These are phyloP conservation scores for Emydura subglobosa DNA, from an alignment of 2,113 vertebrate species.

Conservation along the genomic window DNA sequence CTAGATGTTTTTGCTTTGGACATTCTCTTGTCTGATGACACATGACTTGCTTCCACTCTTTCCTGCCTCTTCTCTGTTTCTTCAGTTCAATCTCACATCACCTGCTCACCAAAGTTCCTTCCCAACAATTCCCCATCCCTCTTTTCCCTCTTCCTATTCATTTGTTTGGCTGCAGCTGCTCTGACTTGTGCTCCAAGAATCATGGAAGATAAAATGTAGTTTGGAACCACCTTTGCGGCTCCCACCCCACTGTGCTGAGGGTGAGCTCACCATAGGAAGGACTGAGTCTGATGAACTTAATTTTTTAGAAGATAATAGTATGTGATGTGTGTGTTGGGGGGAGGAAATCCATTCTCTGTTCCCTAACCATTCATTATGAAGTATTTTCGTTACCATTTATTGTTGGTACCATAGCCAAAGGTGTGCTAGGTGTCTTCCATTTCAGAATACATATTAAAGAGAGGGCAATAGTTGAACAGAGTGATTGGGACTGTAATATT, in stretches of 20 bases:
- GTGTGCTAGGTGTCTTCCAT: neutral
- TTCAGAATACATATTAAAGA: neutral
- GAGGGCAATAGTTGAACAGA: neutral
- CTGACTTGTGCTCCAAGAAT: no score
- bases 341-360: neutral
- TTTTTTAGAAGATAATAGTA: neutral
- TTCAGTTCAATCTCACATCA: no score
- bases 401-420: no score
- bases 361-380: neutral
- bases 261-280: neutral
- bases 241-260: neutral
- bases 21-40: no score
- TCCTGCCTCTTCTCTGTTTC: no score
- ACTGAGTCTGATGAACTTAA: rapidly evolving
- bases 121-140: no score
- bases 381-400: neutral
- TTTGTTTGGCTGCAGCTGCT: no score
- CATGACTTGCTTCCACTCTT: no score
- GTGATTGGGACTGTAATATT: neutral
- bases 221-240: neutral
- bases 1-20: no score
- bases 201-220: neutral
- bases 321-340: no score
- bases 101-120: no score
- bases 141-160: no score